Evolutionary conservation across 2,797 vertebrate species (phyloP).

Genomic region (Parotocinclus haroldoi): DNA sequence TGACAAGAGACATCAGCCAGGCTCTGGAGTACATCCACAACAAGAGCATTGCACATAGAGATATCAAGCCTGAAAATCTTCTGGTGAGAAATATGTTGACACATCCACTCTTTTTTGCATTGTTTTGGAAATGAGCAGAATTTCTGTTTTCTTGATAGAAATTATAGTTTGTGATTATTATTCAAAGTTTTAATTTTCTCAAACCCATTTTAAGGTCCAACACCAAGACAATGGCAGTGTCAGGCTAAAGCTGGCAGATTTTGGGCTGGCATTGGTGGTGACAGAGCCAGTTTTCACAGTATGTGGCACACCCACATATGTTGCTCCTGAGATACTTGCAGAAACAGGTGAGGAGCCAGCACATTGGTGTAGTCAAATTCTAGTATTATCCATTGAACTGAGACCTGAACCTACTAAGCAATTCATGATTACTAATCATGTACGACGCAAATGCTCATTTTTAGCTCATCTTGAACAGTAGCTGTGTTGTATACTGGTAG

Average conservation of each 20-base stretch:
- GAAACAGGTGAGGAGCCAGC: slow-evolving; percentile 76
- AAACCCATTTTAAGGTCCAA: slow-evolving; percentile 77
- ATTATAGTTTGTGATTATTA: neutral
- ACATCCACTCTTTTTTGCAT: neutral
- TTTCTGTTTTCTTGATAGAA: neutral
- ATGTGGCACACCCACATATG: slow-evolving; percentile 95
- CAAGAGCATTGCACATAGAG: slow-evolving; percentile 90
- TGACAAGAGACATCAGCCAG: slow-evolving; percentile 86
- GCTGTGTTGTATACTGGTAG: too few relatives aligned
- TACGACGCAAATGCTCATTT: too few relatives aligned
- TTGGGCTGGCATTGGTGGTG: slow-evolving; percentile 91
- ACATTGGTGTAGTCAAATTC: neutral
- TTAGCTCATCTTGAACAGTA: too few relatives aligned
- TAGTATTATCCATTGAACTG: too few relatives aligned
- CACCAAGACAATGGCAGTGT: slow-evolving; percentile 73
- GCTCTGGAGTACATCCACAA: slow-evolving; percentile 89
- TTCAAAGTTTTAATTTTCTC: slow-evolving; percentile 4
- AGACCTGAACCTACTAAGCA: too few relatives aligned
- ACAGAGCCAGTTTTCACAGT: slow-evolving; percentile 94
- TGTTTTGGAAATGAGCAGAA: neutral
- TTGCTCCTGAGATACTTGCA: slow-evolving; percentile 94
- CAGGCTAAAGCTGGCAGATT: slow-evolving; percentile 91
- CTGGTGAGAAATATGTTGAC: slow-evolving; percentile 74
- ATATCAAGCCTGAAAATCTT: slow-evolving; percentile 96
- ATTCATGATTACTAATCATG: too few relatives aligned